phyloP scores from a whole-genome alignment of 2,113 vertebrate genomes.

The Thamnaconus septentrionalis region DNA sequence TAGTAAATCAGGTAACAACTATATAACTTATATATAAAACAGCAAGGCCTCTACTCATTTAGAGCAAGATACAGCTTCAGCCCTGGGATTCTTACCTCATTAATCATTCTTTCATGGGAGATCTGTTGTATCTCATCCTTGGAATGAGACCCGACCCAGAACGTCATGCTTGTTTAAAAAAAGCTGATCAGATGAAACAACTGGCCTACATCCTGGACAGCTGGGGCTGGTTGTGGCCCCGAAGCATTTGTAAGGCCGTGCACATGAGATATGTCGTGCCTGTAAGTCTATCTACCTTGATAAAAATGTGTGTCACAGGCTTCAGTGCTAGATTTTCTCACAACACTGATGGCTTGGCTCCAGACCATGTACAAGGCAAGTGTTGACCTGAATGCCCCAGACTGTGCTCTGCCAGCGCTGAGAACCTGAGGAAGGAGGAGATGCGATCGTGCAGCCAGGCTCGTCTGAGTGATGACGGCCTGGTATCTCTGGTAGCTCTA shows the following conservation, averaged over 20 bases:
- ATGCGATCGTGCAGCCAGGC: constrained; percentile 11
- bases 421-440: constrained; percentile 64
- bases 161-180: constrained; percentile 11
- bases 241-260: not conserved
- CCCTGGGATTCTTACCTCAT: constrained; percentile 48
- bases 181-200: constrained; percentile 16
- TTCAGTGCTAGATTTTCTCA: constrained; percentile 22
- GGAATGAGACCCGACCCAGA: constrained; percentile 44
- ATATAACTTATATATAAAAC: not conserved
- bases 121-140: constrained; percentile 44
- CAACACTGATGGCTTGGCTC: constrained; percentile 3
- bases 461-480: constrained; percentile 58
- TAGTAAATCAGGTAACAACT: not conserved
- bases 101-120: constrained; percentile 34
- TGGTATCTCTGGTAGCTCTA: constrained; percentile 38
- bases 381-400: constrained; percentile 65
- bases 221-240: not conserved
- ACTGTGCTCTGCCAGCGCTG: constrained; percentile 46
- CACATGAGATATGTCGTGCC: not conserved
- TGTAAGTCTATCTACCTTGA: constrained; percentile 13
- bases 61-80: not conserved
- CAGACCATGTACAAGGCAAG: constrained; percentile 25
- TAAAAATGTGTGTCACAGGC: constrained; percentile 21
- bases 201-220: not conserved
- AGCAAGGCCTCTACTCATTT: not conserved